phyloP scores from a whole-genome alignment of 2,113 vertebrate species.

The Percina caprodes region DNA sequence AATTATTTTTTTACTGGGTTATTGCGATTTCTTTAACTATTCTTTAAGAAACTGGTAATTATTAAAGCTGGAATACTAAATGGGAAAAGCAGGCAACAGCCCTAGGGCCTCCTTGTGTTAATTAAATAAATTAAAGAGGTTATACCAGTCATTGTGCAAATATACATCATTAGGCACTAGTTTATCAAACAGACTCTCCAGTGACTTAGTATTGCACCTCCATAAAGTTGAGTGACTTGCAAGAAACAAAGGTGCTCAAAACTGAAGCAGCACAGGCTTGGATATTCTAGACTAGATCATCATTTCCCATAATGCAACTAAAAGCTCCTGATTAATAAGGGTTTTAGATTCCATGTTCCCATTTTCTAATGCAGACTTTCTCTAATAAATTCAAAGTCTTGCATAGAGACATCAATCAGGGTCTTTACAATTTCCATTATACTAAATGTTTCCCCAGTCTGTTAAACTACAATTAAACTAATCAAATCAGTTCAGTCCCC shows the following conservation, averaged over 20 bases:
- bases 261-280: too few relatives aligned
- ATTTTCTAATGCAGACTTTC: not conserved
- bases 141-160: not conserved
- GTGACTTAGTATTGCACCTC: too few relatives aligned
- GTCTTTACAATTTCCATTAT: not conserved
- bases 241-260: not conserved
- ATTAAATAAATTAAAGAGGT: too few relatives aligned
- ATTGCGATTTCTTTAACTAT: not conserved
- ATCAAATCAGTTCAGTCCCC: not conserved
- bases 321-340: not conserved
- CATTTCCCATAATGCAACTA: not conserved
- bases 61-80: not conserved
- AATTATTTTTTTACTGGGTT: not conserved
- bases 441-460: not conserved
- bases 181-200: not conserved
- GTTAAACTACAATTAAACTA: not conserved
- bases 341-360: not conserved
- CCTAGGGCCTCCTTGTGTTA: too few relatives aligned
- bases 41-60: not conserved
- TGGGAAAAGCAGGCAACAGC: not conserved
- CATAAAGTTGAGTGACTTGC: not conserved
- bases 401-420: not conserved
- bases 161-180: not conserved
- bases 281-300: not conserved
- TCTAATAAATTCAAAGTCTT: not conserved